Evolutionary conservation across 1,140 invertebrate species (phyloP), one percentile per base, ranked within the genome.

Genomic region (Anastatus disparis): DNA sequence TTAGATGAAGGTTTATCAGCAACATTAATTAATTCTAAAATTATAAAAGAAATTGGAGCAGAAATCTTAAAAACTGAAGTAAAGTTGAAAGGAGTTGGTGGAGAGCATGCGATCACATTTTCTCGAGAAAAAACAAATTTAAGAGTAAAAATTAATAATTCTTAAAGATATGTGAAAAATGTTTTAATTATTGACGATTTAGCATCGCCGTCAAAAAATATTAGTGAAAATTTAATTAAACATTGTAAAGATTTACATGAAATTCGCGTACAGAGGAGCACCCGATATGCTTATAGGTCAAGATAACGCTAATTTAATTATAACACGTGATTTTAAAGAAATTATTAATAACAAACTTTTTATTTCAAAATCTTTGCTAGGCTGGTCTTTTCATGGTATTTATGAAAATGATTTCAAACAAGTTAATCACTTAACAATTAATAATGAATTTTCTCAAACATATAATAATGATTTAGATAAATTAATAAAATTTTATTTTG

Each of bases 341-440:
- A 15, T 44, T 15, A 3, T 9, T 9, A 44, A n/a, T 10, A 3
- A 15, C 3, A 29, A 17, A 8, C 35, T 64, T 12, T 22, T 20
- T 12, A 26, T 64, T 50, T 50, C 61, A 9, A 2, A 17, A 52
- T 64, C 44, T 24, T 35, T 50, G 38, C 24, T 64, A 7, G 61
- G 61, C 1, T 64, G 61, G 61, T 6, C 44, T 3, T 38, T 64
- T 38, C 61, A 64, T 20, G 61, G 44, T 12, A 2, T 64, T 50
- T 2, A 40, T 12, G 10, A 24, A 59, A 35, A 29, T 2, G 2
- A 12, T 27, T 52, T 9, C 2, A 52, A 2, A 27, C 8, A 9
- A 27, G 17, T 48, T 27, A 1, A 27, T 42, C 12, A 12, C 6
- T 2, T 26, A 2, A 10, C 2, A 7, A 3, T 6, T 6, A 26